Base-by-base conservation (phyloP, 2,797 vertebrate species). In the Tympanoctomys barrerae region DNA sequence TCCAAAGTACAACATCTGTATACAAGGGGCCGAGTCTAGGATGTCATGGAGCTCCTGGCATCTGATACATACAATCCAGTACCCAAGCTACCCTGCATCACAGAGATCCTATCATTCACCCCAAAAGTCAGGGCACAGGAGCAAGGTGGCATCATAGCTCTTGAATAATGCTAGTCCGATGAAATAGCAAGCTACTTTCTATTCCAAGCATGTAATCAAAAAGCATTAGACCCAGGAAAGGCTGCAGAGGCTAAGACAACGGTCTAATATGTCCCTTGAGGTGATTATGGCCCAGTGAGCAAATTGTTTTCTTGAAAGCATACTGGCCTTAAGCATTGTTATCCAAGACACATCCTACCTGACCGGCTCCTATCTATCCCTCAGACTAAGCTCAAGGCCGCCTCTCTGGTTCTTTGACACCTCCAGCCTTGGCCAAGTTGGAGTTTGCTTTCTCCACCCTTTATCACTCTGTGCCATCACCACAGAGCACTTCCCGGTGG, bases 21-120 rank as follows among this genome's bases (percentile, higher is more conserved):
- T 2, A 24, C 24, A 71, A 26, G 8, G 26, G 24, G 1, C 1
- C 33, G 3, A 36, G 22, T 42, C 52, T 33, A n/a, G 8, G 46
- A 49, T 36, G 33, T 16, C n/a, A 14, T 49, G n/a, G 73, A 46
- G 33, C 26, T 21, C 12, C 18, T 57, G 62, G 26, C 31, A 61
- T 22, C 31, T 5, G 7, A 39, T n/a, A 0, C 26, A 42, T 4
- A 33, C 7, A 5, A 13, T 18, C 2, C 12, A 7, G 46, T 7
- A 33, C 42, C 39, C 11, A 33, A 77, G 19, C 9, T 42, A 2
- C 9, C 5, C 5, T 22, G 14, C 66, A 11, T 28, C 39, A 5
- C 8, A 11, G 19, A 89, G 68, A 59, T 18, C 54, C n/a, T 5
- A 5, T 7, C 18, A 18, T 28, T 6, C n/a, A 31, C 11, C 33